Evolutionary conservation across 1,140 invertebrate genomes (phyloP), one percentile per base, ranked within the genome.

Genomic region (Formica selysi): DNA sequence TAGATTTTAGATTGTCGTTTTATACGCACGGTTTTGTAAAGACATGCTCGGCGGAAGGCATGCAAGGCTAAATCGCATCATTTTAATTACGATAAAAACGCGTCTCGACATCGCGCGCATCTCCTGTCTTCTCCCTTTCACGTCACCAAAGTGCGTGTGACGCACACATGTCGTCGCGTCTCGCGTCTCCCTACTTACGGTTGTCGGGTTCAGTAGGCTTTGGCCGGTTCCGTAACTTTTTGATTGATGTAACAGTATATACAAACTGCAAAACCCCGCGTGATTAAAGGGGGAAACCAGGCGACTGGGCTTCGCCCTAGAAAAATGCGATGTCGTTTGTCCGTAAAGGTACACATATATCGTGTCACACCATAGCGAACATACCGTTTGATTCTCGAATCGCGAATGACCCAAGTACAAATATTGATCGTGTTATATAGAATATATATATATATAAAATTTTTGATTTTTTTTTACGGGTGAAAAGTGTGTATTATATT

Each of bases 181-280:
- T 48, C 62, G 22, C 16, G 48, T 51, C 48, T 68, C 5, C 8
- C 48, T 32, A 22, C 44, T 84, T 59, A 41, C 41, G 29, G 29
- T 48, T 48, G 48, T 16, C 54, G 26, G 51, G 51, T 51, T 62
- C 71, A 84, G n/a, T 76, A 26, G 71, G 44, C 22, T 65, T 51
- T 57, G 68, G 71, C 19, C 38, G 36, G n/a, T 32, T 57, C 32
- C 57, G 22, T 65, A 51, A 6, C 48, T 22, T 8, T 74, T 32
- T 73, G n/a, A 51, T 51, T 38, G 41, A 22, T 48, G 38, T 86
- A 86, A 86, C 84, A 86, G 84, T 86, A 86, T 79, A 78, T 85
- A 51, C 16, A 70, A 70, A 65, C 76, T 57, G 84, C 38, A 59
- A 80, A 85, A 85, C 61, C 73, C 16, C 44, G 6, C 7, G 19